Evolutionary conservation across 1,140 invertebrate genomes (phyloP), one percentile per base, ranked within the genome.

Genomic region (Apis dorsata): DNA sequence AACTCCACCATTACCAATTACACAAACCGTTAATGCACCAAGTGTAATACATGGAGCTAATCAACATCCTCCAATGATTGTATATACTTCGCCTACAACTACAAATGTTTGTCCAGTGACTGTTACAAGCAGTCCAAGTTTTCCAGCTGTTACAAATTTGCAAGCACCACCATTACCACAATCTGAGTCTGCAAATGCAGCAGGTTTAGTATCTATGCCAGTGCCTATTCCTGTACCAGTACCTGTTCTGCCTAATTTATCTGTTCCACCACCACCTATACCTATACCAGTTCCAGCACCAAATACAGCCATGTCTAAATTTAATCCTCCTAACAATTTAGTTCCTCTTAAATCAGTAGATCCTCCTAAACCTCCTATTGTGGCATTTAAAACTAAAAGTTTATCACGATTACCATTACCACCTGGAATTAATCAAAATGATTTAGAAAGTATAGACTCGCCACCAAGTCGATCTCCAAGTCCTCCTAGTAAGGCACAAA

Each of bases 361-460:
- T 85, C 89, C 92, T 19, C 92, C 93, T 0, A 93, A 93, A 44
- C 91, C 92, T 17, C 93, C 92, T 9, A 91, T 93, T 11, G 88
- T 93, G 24, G 89, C 91, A 12, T 94, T 94, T 28, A 96, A 95
- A 86, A 95, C 95, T n/a, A 96, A 95, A 86, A 96, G 95, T 86
- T 93, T 97, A 34, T 96, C 96, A 7, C 96, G 96, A 81, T 91
- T 98, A 84, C 97, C 97, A 9, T 95, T 98, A 94, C 97, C 97
- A 57, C 97, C 97, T n/a, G 97, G 97, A 21, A 97, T 97, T 73
- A 96, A 97, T 94, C 95, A 96, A 28, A 96, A 96, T 82, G 97
- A 97, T 85, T 92, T 97, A n/a, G 96, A 97, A 86, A 96, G 94
- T 69, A 96, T 96, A 80, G 96, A 96, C 74, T 97, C 96, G 34